Evolutionary conservation across 2,888 invertebrate genomes (phyloP), one percentile per base, ranked within the genome.

Genomic region (Lamellibrachia satsuma): DNA sequence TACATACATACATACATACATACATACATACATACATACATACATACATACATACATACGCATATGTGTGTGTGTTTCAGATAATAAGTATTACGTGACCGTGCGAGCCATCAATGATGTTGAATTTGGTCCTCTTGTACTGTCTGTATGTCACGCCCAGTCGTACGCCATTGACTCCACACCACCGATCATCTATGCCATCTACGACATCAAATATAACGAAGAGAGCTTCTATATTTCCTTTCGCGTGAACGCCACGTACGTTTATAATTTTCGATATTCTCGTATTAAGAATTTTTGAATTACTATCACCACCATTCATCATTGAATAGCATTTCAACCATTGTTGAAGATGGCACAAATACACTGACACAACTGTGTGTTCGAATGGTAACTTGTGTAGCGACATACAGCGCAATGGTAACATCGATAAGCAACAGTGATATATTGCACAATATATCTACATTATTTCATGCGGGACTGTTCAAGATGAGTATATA

Each of bases 91-190:
- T 92, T 95, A 94, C 92, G 90, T 95, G 2, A 94, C 95, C 7
- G 93, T 95, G 6, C 91, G 95, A 52, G 95, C 95, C 15, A 90
- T 95, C 22, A 95, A 95, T 93, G 94, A 95, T 90, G 95, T 95
- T 7, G 94, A 95, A 75, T 95, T 95, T 8, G 95, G 95, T 7
- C 95, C 95, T 9, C 93, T 95, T 60, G 94, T 94, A 9, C 94
- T 94, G 57, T 94, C 94, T 27, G 93, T 95, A 52, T 95, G 95
- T 91, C 95, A 95, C 93, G 93, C 95, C 3, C 95, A 94, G 57
- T 94, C 95, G 1, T 94, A 94, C 51, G 93, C 93, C 39, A 94
- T 95, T 9, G 95, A 95, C 93, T 95, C 94, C 55, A 94, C 95
- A 2, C 94, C 94, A 52, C 95, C 95, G 1, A 92, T 95, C 91